Evolutionary conservation across 2,113 vertebrate species (phyloP).

Genomic region (Ceuthmochares aereus): DNA sequence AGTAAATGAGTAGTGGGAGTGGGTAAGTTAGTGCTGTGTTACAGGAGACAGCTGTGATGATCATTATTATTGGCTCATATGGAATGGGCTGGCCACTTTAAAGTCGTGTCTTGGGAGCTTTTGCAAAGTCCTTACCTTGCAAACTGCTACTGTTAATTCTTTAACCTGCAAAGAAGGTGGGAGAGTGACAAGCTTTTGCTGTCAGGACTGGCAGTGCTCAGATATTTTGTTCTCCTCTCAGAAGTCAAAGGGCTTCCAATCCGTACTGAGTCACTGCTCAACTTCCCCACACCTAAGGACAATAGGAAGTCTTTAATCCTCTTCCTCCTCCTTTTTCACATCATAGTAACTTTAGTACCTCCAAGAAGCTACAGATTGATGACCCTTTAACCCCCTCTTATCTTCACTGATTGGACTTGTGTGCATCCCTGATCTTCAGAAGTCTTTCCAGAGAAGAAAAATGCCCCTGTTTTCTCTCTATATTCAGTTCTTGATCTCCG

Average conservation of each 20-base stretch:
- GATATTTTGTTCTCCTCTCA: neutral
- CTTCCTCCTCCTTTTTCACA: neutral
- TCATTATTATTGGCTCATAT: neutral
- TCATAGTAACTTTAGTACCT: neutral
- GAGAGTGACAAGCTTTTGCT: neutral
- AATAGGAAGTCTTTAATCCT: neutral
- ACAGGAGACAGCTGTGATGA: neutral
- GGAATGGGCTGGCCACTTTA: accelerated
- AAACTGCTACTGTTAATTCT: neutral
- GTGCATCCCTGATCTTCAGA: neutral
- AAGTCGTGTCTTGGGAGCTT: neutral
- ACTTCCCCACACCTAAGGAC: neutral
- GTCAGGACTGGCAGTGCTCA: neutral
- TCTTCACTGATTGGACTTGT: neutral
- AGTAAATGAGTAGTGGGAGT: neutral
- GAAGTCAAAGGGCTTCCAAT: neutral
- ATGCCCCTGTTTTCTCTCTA: neutral
- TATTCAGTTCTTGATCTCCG: neutral
- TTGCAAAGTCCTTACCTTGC: neutral
- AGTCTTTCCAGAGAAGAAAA: neutral
- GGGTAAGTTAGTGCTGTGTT: neutral
- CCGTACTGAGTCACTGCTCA: neutral
- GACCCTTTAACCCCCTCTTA: neutral
- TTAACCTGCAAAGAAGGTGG: neutral
- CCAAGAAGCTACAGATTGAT: neutral